Percentiles rank a stretch among this genome's conserved stretches.
phyloP scores from a whole-genome alignment of 2,797 vertebrate species.

The Darevskia nairensis region DNA sequence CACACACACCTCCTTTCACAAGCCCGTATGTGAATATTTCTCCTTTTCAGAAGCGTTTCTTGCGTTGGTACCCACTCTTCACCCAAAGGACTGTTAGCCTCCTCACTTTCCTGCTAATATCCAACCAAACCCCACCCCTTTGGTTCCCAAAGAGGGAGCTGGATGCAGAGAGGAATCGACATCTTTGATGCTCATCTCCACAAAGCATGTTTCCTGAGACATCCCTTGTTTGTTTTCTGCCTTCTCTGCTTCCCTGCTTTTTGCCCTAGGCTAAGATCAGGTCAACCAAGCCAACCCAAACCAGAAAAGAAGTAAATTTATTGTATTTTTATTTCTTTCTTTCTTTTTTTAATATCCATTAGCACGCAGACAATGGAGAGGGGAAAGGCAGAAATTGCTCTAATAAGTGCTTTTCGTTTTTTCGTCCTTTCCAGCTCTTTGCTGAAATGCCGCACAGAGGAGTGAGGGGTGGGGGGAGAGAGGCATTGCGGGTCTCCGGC shows the following conservation, averaged over 20 bases:
- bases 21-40: not conserved
- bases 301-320: constrained; percentile 46
- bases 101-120: not conserved
- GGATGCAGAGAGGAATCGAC: not conserved
- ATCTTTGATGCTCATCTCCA: not conserved
- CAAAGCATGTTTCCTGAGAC: not conserved
- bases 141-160: not conserved
- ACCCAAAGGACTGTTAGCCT: not conserved
- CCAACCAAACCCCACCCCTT: not conserved
- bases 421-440: constrained; percentile 50
- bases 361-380: constrained; percentile 9
- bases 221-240: constrained; percentile 27
- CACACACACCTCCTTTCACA: not conserved
- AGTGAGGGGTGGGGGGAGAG: no score
- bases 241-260: not conserved
- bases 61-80: fast-evolving
- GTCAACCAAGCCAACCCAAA: constrained; percentile 45
- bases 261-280: constrained; percentile 52
- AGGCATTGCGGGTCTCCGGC: constrained; percentile 8
- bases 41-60: not conserved
- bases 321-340: not conserved
- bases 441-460: constrained; percentile 31
- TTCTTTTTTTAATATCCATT: constrained; percentile 27
- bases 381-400: constrained; percentile 26
- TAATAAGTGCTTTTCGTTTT: constrained; percentile 55